Conservation (phyloP, 2,888 invertebrate species). For the Drosophila lacicola region DNA sequence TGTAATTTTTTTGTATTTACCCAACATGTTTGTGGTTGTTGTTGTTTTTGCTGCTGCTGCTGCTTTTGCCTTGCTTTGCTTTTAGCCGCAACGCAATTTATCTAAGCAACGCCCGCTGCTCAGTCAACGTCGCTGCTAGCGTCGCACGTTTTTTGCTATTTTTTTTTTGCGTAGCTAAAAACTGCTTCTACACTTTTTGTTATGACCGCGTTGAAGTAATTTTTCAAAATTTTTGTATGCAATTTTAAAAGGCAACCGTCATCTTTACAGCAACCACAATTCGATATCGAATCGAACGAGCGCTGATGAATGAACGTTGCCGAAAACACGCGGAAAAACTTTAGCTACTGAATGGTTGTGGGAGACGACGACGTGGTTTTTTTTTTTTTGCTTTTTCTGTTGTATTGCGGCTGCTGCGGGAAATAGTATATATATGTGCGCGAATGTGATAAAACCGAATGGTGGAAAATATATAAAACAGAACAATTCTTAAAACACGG, state of each 20-base stretch:
- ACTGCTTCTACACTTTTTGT: constrained; percentile 40
- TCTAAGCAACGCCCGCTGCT: constrained; percentile 65
- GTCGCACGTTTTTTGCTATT: constrained; percentile 60
- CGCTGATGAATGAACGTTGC: constrained; percentile 41
- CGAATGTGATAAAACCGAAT: constrained; percentile 61
- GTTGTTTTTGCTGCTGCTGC: constrained; percentile 10
- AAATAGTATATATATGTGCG: constrained; percentile 35
- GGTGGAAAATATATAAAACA: constrained; percentile 56
- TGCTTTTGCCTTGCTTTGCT: constrained; percentile 50
- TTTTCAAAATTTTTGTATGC: constrained; percentile 59
- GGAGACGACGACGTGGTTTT: constrained; percentile 42
- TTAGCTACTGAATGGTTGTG: constrained; percentile 16
- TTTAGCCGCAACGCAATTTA: constrained; percentile 78
- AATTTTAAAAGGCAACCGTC: constrained; percentile 66
- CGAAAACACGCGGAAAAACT: constrained; percentile 56
- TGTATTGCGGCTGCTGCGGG: constrained; percentile 44
- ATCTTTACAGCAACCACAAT: constrained; percentile 34
- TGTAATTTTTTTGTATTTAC: constrained; percentile 69
- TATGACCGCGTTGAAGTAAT: constrained; percentile 11
- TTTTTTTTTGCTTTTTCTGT: constrained; percentile 5
- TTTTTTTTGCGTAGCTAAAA: constrained; percentile 50
- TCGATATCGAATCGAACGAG: constrained; percentile 6
- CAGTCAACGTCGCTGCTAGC: constrained; percentile 41
- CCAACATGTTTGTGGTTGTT: constrained; percentile 71
- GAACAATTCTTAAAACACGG: constrained; percentile 70